Base-by-base conservation (phyloP, 2,797 vertebrate genomes). In the Takifugu ocellatus region DNA sequence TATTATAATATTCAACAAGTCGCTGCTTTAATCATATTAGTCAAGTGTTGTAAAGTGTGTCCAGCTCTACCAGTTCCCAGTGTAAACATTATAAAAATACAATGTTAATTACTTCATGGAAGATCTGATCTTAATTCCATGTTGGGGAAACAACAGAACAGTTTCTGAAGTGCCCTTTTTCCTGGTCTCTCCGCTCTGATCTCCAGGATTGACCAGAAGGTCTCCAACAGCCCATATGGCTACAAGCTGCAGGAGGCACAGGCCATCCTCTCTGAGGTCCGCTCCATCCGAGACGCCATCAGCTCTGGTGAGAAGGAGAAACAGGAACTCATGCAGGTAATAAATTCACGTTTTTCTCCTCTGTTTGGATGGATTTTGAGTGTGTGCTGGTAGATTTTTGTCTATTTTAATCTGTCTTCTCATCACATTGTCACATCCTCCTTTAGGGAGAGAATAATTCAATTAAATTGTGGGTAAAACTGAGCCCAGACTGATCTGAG, bases 281-380 rank as follows among this genome's bases (percentile, higher is more conserved):
- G 94, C 85, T 91, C 92, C 75, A 96, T 99, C 81, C 93, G 94
- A 76, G 95, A 94, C 62, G 94, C 94, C 79, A 98, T 99, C 89
- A 94, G 91, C 51, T 92, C 93, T 1, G 95, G 97, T 45, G 97
- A 99, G 82, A 95, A 93, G 86, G 97, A 99, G 85, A 99, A 98
- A 61, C 94, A 93, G 82, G 94, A 96, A 52, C 94, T 99, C 63
- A 95, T 99, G 84, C 94, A 95, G 96, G 97, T 97, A 90, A 62
- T 21, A 21, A 21, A 21, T 21, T 21, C 21, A 21, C 21, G 21
- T 21, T 21, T 21, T 21, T 21, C 21, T 21, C 21, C 21, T 21
- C 21, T 21, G 21, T 21, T 21, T 21, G 21, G 21, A 21, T 21
- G 21, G 21, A 21, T 21, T 21, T 21, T 1, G 21, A 21, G 21